Base-by-base conservation (phyloP, 2,888 invertebrate species). In the Perizoma affinitatum region DNA sequence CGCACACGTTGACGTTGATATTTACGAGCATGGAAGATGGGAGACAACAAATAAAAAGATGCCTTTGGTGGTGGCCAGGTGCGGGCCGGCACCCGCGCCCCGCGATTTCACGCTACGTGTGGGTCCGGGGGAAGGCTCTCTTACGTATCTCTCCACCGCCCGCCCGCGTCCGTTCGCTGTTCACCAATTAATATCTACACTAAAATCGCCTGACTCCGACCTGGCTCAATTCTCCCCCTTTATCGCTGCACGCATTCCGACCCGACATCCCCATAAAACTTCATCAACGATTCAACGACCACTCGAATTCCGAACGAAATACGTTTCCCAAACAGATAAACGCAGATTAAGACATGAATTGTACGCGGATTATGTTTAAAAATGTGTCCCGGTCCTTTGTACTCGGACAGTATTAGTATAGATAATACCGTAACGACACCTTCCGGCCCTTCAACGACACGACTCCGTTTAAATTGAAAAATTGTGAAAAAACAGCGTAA, bases 1-100 rank as follows among this genome's bases (percentile, higher is more conserved):
- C 89, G 88, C 89, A 90, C 90, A 91, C 91, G 89, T 90, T 89
- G 91, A 87, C 88, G 84, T 82, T 87, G 80, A 90, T 89, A 91
- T 92, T 92, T 92, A 92, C 90, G 91, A 91, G 89, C 91, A 86
- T 88, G 85, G 87, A 88, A 68, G 86, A 89, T 89, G 88, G 86
- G 86, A 88, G 88, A 90, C 90, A 90, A 91, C 90, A 91, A 91
- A 91, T 90, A 90, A 90, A 88, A 86, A 86, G 85, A 77, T 84
- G 80, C 74, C 75, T 78, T 77, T 63, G 62, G 74, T 73, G 80
- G 79, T 75, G 83, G 83, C 90, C 88, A 89, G 90, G 89, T 90
- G 90, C 69, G 81, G 75, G 73, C 70, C 78, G 80, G 84, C 87
- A 83, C 85, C 88, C 86, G 86, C 86, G 77, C 81, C 85, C 84